Percentiles rank a stretch among this genome's conserved stretches.
Conservation (phyloP, 1,140 invertebrate species). For the Berghia stephanieae region DNA sequence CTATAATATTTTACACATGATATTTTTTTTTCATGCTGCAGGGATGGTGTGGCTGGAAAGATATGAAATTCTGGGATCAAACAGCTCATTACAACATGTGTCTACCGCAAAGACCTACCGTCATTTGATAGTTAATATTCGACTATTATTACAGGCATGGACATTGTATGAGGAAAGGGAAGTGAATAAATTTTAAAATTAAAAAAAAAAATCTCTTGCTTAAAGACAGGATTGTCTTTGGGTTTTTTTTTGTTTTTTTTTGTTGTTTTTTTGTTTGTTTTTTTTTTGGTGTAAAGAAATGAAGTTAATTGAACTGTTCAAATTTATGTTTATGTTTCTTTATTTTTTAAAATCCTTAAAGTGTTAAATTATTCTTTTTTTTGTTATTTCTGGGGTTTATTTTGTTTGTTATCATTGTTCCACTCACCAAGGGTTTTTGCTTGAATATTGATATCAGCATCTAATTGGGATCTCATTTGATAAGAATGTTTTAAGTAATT, state of each 20-base stretch:
- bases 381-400: no score
- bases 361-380: no score
- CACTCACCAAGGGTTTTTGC: no score
- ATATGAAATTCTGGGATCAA: slow-evolving; percentile 88
- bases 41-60: slow-evolving; percentile 96
- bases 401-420: no score
- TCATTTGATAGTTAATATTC: slow-evolving; percentile 34
- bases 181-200: background rate
- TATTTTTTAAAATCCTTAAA: no score
- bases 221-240: background rate
- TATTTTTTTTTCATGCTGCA: slow-evolving; percentile 71
- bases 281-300: background rate
- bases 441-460: no score
- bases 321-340: no score
- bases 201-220: background rate
- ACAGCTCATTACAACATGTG: slow-evolving; percentile 95
- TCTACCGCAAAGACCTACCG: slow-evolving; percentile 75
- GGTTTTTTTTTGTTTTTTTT: background rate
- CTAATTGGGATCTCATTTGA: no score
- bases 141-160: background rate
- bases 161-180: background rate
- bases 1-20: no score
- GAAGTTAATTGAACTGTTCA: no score
- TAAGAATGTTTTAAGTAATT: no score
- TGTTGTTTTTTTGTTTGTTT: background rate